These are phyloP conservation scores for Heliconius ethilla DNA, from an alignment of 2,888 invertebrate species.

Conservation along the genomic window DNA sequence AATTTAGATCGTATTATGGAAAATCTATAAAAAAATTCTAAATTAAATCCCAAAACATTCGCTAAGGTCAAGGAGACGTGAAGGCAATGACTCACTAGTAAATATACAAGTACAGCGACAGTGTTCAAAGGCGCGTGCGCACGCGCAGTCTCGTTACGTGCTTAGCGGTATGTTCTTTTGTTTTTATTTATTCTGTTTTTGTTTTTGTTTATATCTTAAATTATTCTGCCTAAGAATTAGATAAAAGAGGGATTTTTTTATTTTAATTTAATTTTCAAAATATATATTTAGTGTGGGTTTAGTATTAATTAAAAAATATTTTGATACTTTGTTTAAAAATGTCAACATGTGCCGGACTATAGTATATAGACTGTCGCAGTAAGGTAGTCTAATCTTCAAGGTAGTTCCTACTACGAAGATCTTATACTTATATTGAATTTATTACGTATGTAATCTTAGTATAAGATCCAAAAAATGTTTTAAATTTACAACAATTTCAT, in stretches of 20 bases:
- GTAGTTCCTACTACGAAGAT: background rate
- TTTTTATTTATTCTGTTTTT: slow-evolving; percentile 28
- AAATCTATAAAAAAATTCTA: background rate
- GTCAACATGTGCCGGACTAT: background rate
- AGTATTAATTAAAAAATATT: background rate
- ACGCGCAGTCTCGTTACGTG: slow-evolving; percentile 49
- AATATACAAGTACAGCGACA: slow-evolving; percentile 32
- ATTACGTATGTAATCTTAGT: too few relatives aligned
- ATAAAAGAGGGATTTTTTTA: background rate
- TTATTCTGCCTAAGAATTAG: background rate
- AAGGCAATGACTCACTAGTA: slow-evolving; percentile 43
- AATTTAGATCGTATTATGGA: background rate
- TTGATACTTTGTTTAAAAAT: background rate
- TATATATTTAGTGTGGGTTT: background rate
- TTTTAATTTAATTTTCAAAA: background rate
- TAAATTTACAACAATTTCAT: too few relatives aligned
- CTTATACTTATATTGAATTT: too few relatives aligned
- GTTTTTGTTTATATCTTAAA: slow-evolving; percentile 10
- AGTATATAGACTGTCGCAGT: background rate
- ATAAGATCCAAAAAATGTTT: too few relatives aligned
- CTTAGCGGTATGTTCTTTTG: slow-evolving; percentile 50
- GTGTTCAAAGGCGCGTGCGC: slow-evolving; percentile 47
- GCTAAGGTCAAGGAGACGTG: slow-evolving; percentile 48
- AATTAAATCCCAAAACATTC: slow-evolving; percentile 36
- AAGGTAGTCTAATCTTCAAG: slow-evolving; percentile 3